Conservation (phyloP, 2,113 vertebrate genomes). For the Phyllostomus hastatus region DNA sequence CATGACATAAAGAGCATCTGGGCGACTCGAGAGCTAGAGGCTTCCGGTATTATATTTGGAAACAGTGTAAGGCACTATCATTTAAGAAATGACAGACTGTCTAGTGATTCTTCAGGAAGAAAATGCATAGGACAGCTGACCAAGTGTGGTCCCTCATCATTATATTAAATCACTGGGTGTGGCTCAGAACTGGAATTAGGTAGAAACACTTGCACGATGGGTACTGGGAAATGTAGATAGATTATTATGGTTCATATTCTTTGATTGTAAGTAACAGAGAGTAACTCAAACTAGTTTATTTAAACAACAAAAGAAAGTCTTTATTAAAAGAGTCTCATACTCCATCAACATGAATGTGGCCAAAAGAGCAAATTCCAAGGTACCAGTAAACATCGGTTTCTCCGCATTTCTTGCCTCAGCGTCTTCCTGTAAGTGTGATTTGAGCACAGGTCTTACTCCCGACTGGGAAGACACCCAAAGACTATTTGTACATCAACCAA, state of each 20-base stretch:
- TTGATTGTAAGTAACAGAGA: not conserved
- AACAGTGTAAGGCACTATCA: not conserved
- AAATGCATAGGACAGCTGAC: not conserved
- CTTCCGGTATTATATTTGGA: not conserved
- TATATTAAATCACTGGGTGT: not conserved
- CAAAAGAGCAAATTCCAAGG: not conserved
- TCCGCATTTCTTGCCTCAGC: not conserved
- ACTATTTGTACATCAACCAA: not conserved
- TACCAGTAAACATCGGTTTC: not conserved
- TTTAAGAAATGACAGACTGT: constrained; percentile 32
- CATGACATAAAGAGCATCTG: not conserved
- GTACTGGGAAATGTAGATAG: not conserved
- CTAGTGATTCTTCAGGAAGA: not conserved
- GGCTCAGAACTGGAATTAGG: not conserved
- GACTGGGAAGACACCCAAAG: not conserved
- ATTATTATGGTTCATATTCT: not conserved
- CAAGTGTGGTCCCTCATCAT: not conserved
- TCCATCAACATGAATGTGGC: not conserved
- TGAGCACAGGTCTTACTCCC: not conserved
- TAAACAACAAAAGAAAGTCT: not conserved
- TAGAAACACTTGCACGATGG: not conserved
- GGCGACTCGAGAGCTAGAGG: not conserved
- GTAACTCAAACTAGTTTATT: not conserved
- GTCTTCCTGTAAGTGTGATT: not conserved
- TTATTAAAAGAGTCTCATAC: not conserved